Evolutionary conservation across 1,140 invertebrate species (phyloP), one percentile per base, ranked within the genome.

Genomic region (Melitaea cinxia): DNA sequence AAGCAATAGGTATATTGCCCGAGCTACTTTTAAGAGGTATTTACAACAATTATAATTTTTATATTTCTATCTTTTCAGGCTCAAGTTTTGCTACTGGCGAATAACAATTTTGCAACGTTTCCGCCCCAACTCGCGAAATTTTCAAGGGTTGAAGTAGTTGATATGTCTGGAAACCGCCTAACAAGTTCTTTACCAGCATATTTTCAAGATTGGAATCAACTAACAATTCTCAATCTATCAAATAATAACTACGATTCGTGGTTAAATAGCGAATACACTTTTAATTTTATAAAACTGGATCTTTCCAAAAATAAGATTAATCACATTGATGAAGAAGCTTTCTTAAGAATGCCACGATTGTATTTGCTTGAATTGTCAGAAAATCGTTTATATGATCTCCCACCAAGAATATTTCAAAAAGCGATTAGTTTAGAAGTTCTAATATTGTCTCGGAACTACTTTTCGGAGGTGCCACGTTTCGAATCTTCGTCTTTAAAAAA

Each of bases 401-500:
- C 92, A 26, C 68, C 79, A 9, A 89, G 91, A 23, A 79, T 92
- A 17, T 92, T 94, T 30, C 68, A 74, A 0, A 82, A 87, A 35
- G 92, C 93, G 62, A 87, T 91, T 6, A 91, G 87, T 33, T 75
- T 95, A 19, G 91, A 87, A 17, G 91, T 78, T 39, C 77, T 95
- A 1, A 91, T 93, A 72, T 80, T 96, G 52, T 94, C 91, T 70
- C 92, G 93, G 71, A 95, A 95, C 77, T 93, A 94, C 55, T 85
- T 96, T 19, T 92, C 91, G 0, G 91, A 85, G 57, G 75, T 94
- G 1, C 91, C 92, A 2, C 89, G 74, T 55, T 88, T 94, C 10
- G 78, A 85, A 23, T 93, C 92, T n/a, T 80, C 88, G 15, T 93
- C 93, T 2, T 71, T 94, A 66, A 85, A 89, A 45, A 83, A 76